phyloP scores from a whole-genome alignment of 2,888 invertebrate species.

The Limnephilus lunatus region DNA sequence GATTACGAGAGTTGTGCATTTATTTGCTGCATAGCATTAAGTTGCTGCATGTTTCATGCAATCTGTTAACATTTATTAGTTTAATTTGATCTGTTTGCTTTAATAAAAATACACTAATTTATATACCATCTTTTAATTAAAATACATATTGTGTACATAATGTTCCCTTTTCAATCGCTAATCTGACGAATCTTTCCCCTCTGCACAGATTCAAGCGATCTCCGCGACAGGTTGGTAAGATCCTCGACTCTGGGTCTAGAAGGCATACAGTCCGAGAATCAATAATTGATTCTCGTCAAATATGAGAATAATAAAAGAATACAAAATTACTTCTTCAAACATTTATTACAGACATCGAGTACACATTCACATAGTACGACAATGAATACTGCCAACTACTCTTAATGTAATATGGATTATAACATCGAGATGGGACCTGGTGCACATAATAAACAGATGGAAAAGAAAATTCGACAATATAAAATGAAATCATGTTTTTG shows the following conservation, averaged over 20 bases:
- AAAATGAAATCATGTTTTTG: neutral
- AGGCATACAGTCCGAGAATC: neutral
- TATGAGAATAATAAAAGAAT: neutral
- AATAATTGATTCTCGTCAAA: neutral
- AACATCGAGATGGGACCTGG: neutral
- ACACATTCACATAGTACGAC: neutral
- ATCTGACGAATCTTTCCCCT: neutral
- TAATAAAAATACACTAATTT: conserved; percentile 38
- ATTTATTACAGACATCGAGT: neutral
- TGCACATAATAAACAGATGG: neutral
- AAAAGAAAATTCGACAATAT: neutral
- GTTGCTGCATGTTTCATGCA: conserved; percentile 8
- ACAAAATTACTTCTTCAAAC: neutral
- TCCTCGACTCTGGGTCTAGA: neutral
- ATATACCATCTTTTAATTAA: neutral
- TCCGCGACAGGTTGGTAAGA: neutral
- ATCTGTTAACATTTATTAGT: conserved; percentile 4
- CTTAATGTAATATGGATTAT: neutral
- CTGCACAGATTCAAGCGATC: neutral
- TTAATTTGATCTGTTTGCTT: conserved; percentile 39
- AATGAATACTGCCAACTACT: neutral
- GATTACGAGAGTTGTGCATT: neutral
- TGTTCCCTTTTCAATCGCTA: neutral
- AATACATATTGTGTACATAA: too few relatives aligned
- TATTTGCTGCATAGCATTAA: neutral